Conservation (phyloP, 2,797 vertebrate genomes). For the Sebastes diploproa region DNA sequence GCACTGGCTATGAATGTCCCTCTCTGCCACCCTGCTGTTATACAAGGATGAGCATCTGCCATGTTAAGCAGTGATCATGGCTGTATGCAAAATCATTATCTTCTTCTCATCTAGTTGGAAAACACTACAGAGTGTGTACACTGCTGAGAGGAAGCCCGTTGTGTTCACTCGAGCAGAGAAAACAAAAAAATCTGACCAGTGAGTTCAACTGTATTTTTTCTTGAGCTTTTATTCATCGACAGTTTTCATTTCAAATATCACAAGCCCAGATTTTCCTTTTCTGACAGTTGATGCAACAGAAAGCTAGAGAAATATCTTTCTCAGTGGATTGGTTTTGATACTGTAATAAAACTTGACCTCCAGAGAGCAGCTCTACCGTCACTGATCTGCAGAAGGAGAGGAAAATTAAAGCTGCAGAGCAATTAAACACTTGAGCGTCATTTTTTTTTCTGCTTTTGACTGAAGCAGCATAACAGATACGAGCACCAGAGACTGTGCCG, state of each 20-base stretch:
- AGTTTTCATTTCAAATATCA: constrained; percentile 7
- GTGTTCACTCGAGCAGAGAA: neutral
- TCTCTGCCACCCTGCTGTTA: neutral
- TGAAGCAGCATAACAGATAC: constrained; percentile 27
- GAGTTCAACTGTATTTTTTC: constrained; percentile 12
- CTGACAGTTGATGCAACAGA: neutral
- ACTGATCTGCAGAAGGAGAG: neutral
- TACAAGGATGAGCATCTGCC: neutral
- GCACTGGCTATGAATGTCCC: neutral
- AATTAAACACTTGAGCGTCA: neutral
- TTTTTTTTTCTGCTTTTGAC: neutral
- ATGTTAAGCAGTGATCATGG: constrained; percentile 6
- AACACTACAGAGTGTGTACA: neutral
- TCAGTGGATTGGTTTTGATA: neutral
- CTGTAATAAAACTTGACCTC: constrained; percentile 9
- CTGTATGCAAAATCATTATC: constrained; percentile 2
- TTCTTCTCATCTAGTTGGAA: neutral
- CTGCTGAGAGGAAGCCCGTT: neutral
- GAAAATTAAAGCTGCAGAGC: constrained; percentile 2
- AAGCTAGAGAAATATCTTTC: neutral
- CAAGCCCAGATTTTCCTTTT: neutral
- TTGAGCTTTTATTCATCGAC: constrained; percentile 10
- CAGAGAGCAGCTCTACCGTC: neutral
- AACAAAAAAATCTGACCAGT: neutral
- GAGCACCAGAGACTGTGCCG: constrained; percentile 20